phyloP scores from a whole-genome alignment of 2,888 invertebrate genomes.

The Salticus scenicus region DNA sequence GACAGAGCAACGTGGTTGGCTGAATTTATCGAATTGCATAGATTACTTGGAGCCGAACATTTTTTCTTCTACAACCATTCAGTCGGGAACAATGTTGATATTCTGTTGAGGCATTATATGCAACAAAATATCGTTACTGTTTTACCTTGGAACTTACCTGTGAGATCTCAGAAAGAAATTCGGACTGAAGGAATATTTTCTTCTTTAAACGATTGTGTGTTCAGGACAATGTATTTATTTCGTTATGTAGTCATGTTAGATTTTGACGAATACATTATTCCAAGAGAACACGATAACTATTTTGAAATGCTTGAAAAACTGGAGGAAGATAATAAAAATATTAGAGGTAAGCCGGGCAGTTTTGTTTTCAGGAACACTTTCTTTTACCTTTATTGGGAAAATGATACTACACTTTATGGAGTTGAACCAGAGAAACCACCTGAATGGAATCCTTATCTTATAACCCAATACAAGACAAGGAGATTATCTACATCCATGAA shows the following conservation, averaged over 20 bases:
- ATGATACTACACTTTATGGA: constrained; percentile 75
- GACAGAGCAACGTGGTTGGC: constrained; percentile 77
- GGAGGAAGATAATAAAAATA: constrained; percentile 53
- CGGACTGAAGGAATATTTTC: constrained; percentile 75
- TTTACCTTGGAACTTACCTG: constrained; percentile 76
- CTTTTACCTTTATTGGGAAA: constrained; percentile 77
- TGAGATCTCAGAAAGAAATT: constrained; percentile 75
- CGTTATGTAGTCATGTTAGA: constrained; percentile 73
- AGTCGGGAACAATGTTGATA: constrained; percentile 75
- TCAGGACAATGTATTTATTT: constrained; percentile 75
- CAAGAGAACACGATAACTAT: constrained; percentile 71
- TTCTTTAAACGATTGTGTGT: constrained; percentile 75
- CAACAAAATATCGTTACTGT: constrained; percentile 74
- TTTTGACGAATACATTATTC: constrained; percentile 75
- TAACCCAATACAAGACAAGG: constrained; percentile 73
- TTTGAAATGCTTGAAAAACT: constrained; percentile 68
- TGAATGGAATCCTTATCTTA: constrained; percentile 71
- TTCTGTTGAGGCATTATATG: constrained; percentile 76
- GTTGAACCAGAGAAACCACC: constrained; percentile 74
- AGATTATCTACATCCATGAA: constrained; percentile 72
- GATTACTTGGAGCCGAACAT: constrained; percentile 77
- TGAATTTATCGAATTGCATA: constrained; percentile 78
- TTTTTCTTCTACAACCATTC: constrained; percentile 78
- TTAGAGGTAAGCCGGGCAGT: constrained; percentile 73
- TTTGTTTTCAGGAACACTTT: constrained; percentile 78